Percentiles rank a stretch among this genome's conserved stretches.
Conservation (phyloP, 2,113 vertebrate genomes). For the Garra rufa region DNA sequence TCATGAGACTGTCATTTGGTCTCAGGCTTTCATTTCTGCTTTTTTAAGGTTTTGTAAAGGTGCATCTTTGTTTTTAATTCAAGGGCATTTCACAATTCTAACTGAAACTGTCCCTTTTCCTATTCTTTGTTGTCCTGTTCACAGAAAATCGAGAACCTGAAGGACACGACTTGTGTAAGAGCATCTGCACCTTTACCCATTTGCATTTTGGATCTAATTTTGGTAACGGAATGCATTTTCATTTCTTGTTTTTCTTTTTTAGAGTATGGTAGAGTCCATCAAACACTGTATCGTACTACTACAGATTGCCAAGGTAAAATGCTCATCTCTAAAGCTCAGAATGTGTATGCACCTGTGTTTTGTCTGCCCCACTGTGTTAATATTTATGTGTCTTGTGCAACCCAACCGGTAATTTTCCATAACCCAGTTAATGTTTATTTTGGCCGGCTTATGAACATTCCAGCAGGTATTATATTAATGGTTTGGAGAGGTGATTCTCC, state of each 20-base stretch:
- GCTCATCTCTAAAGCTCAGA: constrained; percentile 41
- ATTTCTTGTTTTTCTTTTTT: constrained; percentile 62
- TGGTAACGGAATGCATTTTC: constrained; percentile 13
- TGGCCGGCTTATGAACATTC: constrained; percentile 33
- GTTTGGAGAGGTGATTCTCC: constrained; percentile 54
- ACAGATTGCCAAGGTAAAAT: constrained; percentile 98
- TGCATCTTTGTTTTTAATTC: constrained; percentile 4
- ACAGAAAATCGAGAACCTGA: constrained; percentile 96
- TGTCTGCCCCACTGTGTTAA: constrained; percentile 1
- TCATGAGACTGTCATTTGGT: constrained; percentile 2
- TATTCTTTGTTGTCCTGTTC: constrained; percentile 59
- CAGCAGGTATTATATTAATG: constrained; percentile 28
- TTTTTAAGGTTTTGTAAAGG: constrained; percentile 25
- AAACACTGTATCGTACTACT: constrained; percentile 99
- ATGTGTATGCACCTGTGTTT: neutral
- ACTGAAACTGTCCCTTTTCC: constrained; percentile 12
- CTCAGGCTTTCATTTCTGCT: constrained; percentile 43
- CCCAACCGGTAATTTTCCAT: constrained; percentile 41
- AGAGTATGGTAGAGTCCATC: constrained; percentile 99
- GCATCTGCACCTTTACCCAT: neutral
- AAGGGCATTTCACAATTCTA: neutral
- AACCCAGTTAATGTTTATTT: constrained; percentile 39
- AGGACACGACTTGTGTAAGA: constrained; percentile 98
- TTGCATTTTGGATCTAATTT: neutral
- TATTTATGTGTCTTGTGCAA: constrained; percentile 5